phyloP scores from a whole-genome alignment of 2,888 invertebrate genomes.

The Anorthoa munda region DNA sequence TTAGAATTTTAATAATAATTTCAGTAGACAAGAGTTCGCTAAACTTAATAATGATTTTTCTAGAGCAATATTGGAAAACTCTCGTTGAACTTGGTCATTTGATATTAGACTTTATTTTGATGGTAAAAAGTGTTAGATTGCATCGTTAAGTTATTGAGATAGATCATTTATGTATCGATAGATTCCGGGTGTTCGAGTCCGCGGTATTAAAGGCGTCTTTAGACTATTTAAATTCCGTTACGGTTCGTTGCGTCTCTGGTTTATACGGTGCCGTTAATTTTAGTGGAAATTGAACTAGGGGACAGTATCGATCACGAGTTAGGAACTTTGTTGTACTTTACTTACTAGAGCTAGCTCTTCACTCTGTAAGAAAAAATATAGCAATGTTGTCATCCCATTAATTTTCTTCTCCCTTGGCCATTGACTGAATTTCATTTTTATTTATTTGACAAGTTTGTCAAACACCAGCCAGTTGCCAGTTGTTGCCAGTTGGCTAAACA shows the following conservation, averaged over 20 bases:
- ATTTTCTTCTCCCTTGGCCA: too few species aligned
- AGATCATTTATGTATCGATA: conserved; percentile 71
- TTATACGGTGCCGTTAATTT: conserved; percentile 91
- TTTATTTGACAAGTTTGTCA: too few species aligned
- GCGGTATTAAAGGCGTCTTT: conserved; percentile 85
- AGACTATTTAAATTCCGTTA: conserved; percentile 90
- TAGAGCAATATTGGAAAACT: conserved; percentile 71
- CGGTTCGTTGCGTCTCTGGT: conserved; percentile 91
- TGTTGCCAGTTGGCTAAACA: too few species aligned
- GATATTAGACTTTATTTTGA: conserved; percentile 60
- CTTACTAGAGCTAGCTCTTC: conserved; percentile 9
- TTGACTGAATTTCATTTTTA: background rate
- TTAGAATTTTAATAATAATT: conserved; percentile 70
- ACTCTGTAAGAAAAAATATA: too few species aligned
- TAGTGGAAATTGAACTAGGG: conserved; percentile 85
- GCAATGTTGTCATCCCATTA: too few species aligned
- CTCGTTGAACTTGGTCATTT: conserved; percentile 1
- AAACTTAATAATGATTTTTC: conserved; percentile 76
- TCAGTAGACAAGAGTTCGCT: conserved; percentile 68
- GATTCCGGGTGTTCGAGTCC: conserved; percentile 77
- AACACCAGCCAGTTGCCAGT: too few species aligned
- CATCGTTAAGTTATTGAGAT: conserved; percentile 63
- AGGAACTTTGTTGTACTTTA: conserved; percentile 56
- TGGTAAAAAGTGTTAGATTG: conserved; percentile 59
- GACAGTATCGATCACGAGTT: conserved; percentile 80